These are phyloP conservation scores for Xiphophorus maculatus DNA, from an alignment of 2,113 vertebrate species.

Conservation along the genomic window DNA sequence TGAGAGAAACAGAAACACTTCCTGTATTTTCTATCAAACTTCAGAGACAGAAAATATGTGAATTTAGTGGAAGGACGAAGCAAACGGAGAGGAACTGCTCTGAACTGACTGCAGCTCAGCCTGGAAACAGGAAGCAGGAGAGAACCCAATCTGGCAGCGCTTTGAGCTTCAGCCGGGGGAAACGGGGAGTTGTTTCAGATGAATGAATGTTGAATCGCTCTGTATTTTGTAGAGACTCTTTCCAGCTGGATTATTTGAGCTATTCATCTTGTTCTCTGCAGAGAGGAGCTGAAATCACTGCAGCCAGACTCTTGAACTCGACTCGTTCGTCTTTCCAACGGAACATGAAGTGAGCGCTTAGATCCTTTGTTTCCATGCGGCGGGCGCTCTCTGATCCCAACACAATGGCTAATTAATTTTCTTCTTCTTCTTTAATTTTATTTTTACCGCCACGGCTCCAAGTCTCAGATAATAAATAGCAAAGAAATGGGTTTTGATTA, in stretches of 20 bases:
- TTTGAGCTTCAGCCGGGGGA: constrained; percentile 48
- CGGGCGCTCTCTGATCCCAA: background rate
- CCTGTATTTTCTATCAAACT: background rate
- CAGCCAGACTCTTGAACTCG: constrained; percentile 40
- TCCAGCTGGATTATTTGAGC: constrained; percentile 52
- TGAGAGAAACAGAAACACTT: background rate
- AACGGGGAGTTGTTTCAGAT: constrained; percentile 58
- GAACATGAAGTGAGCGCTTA: constrained; percentile 10
- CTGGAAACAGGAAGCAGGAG: constrained; percentile 3
- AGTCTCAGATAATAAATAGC: background rate
- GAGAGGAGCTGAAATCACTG: constrained; percentile 37
- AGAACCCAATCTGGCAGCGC: constrained; percentile 39
- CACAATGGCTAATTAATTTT: constrained; percentile 22
- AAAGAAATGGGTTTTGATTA: constrained; percentile 4
- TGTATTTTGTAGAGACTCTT: constrained; percentile 49
- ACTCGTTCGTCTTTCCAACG: constrained; percentile 30
- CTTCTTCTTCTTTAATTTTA: background rate
- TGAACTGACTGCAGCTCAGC: constrained; percentile 5
- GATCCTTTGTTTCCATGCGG: constrained; percentile 3
- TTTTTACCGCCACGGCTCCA: background rate
- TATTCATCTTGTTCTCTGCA: constrained; percentile 38
- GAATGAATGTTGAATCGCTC: constrained; percentile 54
- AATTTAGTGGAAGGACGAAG: background rate
- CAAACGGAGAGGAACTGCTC: background rate
- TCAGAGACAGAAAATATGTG: background rate